Evolutionary conservation across 1,140 invertebrate species (phyloP), one percentile per base, ranked within the genome.

Genomic region (Drosophila parvula): DNA sequence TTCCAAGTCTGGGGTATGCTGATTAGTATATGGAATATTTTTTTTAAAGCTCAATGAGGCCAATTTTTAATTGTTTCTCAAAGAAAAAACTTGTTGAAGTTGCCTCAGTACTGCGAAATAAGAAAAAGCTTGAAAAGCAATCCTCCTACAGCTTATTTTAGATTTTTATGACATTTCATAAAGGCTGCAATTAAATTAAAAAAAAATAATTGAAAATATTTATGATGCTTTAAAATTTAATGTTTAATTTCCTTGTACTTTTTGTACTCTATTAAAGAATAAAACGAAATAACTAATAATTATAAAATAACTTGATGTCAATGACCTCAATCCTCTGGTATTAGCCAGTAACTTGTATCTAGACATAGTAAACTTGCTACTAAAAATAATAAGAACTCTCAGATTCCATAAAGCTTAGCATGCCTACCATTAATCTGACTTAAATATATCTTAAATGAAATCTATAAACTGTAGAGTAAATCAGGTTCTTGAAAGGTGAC

Each of bases 291-390:
- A 16, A 9, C 3, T 16, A n/a, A 48, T n/a, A 48, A 18, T 18
- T 34, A 34, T n/a, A 12, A 14, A 51, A 12, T 51, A 34, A 51
- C 30, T 51, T 51, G 48, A 51, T 51, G 11, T 51, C 30, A 51
- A 34, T 51, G 48, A 34, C 48, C 48, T 18, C 48, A 51, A 51
- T 51, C 30, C 6, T 18, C 4, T 34, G 48, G 30, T 18, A 51
- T 51, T 1, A 34, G 30, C 30, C 16, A 51, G 32, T n/a, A n/a
- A n/a, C 36, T 38, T 5, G 36, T 14, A 12, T 14, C 12, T 38
- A 18, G 30, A 5, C 48, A 34, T 12, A 8, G 48, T 34, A 34
- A 51, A 34, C 48, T 34, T 12, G 48, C 16, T 18, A 3, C 10
- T 8, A 12, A 34, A 12, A 8, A n/a, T n/a, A 16, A 34, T 16